Percentiles rank a stretch among this genome's conserved stretches.
These are phyloP conservation scores for Amphiduros pacificus DNA, from an alignment of 2,888 invertebrate species.

Conservation along the genomic window DNA sequence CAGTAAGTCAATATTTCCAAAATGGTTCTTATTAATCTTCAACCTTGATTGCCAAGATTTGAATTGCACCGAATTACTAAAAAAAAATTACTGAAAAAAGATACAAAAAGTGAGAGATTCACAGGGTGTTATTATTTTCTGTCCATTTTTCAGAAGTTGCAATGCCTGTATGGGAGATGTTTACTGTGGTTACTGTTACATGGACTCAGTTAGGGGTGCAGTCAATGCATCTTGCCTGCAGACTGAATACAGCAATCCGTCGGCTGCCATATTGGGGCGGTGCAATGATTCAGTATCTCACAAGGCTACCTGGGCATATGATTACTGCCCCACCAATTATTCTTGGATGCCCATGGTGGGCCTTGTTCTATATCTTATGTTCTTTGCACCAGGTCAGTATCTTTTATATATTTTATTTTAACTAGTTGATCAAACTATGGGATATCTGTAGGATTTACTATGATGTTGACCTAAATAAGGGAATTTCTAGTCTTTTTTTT, in stretches of 20 bases:
- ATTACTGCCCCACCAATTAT: constrained; percentile 56
- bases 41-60: too few relatives aligned
- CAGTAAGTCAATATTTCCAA: too few relatives aligned
- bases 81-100: too few relatives aligned
- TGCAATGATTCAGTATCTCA: constrained; percentile 41
- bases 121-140: too few relatives aligned
- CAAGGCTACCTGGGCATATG: constrained; percentile 56
- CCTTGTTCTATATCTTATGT: constrained; percentile 57
- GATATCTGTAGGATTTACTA: too few relatives aligned
- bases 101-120: too few relatives aligned
- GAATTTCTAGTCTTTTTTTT: background rate
- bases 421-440: too few relatives aligned
- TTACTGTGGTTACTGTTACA: constrained; percentile 63
- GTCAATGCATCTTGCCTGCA: constrained; percentile 56
- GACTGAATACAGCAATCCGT: constrained; percentile 46
- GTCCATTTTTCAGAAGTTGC: constrained; percentile 57
- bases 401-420: too few relatives aligned
- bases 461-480: background rate
- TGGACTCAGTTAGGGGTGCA: constrained; percentile 34
- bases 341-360: constrained; percentile 58
- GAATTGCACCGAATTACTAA: too few relatives aligned
- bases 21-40: too few relatives aligned
- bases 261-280: constrained; percentile 48
- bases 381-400: constrained; percentile 58
- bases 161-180: constrained; percentile 59